These are phyloP conservation scores for Sanderia malayensis DNA, from an alignment of 30 jellyfish, hydroid and myxozoan genomes.

Conservation along the genomic window DNA sequence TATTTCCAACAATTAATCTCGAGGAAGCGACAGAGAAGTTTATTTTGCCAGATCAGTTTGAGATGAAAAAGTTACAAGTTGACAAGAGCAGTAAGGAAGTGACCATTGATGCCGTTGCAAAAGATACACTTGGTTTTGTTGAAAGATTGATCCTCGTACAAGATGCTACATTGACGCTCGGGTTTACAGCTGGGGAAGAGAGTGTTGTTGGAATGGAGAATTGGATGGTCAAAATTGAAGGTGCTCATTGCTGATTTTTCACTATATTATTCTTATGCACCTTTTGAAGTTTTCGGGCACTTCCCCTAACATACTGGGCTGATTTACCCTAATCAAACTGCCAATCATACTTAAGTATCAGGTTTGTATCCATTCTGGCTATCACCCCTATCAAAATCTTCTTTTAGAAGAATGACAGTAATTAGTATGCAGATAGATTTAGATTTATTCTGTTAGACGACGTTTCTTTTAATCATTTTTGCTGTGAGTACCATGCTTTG, in stretches of 20 bases:
- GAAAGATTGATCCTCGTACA: conserved; percentile 8
- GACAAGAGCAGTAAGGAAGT: conserved; percentile 11
- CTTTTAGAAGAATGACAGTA: too few relatives aligned
- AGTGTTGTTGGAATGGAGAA: conserved; percentile 13
- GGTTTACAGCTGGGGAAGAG: conserved; percentile 17
- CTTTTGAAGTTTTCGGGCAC: too few relatives aligned
- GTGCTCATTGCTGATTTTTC: too few relatives aligned
- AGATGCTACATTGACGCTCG: conserved; percentile 18
- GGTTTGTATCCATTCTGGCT: too few relatives aligned
- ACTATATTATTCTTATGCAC: too few relatives aligned
- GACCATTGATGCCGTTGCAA: conserved; percentile 15
- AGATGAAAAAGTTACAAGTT: conserved; percentile 11
- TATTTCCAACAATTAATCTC: conserved; percentile 28
- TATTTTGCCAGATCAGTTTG: conserved; percentile 28
- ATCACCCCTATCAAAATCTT: too few relatives aligned
- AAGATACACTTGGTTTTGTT: conserved; percentile 30
- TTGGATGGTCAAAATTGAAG: conserved; percentile 29
- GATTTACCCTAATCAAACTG: too few relatives aligned
- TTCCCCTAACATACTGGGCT: too few relatives aligned
- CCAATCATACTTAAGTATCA: too few relatives aligned
- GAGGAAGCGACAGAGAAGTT: conserved; percentile 10
- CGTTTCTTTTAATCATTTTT: not conserved
- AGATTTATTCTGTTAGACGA: too few relatives aligned
- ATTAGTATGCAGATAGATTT: too few relatives aligned
- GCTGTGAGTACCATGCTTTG: not conserved